Percentiles rank a stretch among this genome's conserved stretches.
Conservation (phyloP, 2,797 vertebrate genomes). For the Cossypha caffra region DNA sequence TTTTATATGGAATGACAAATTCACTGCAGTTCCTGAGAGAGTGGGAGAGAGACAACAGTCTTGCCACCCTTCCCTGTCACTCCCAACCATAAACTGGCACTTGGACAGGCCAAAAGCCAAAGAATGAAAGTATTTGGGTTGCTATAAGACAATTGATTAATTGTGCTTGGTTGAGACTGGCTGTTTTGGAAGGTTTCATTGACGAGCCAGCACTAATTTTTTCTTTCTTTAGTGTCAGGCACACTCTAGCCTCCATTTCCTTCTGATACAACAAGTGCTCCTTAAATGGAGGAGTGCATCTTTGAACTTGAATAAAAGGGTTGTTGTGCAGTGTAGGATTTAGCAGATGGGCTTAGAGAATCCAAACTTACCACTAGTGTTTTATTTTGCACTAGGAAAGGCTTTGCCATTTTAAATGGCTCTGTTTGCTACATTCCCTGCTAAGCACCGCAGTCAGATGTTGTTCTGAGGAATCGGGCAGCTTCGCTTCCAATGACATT, state of each 20-base stretch:
- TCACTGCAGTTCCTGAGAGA: background rate
- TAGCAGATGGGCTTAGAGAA: constrained; percentile 65
- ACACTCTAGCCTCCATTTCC: constrained; percentile 55
- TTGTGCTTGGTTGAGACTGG: background rate
- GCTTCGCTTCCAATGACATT: constrained; percentile 53
- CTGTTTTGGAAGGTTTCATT: background rate
- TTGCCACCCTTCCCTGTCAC: background rate
- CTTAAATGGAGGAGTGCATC: constrained; percentile 61
- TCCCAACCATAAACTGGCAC: background rate
- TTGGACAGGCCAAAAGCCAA: background rate
- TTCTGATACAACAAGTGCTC: constrained; percentile 33
- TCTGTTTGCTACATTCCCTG: constrained; percentile 57
- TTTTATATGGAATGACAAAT: constrained; percentile 26
- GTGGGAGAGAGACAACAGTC: background rate
- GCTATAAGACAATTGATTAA: background rate
- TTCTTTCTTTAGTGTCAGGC: background rate
- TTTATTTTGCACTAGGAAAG: constrained; percentile 57
- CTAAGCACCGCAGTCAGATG: constrained; percentile 59
- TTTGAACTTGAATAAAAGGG: constrained; percentile 52
- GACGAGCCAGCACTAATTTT: background rate
- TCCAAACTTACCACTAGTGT: constrained; percentile 41
- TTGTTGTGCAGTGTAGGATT: constrained; percentile 30
- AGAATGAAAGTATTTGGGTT: background rate
- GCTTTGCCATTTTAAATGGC: constrained; percentile 47
- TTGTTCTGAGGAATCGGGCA: constrained; percentile 17